phyloP scores from a whole-genome alignment of 2,113 vertebrate species.

The Bothrops jararaca region DNA sequence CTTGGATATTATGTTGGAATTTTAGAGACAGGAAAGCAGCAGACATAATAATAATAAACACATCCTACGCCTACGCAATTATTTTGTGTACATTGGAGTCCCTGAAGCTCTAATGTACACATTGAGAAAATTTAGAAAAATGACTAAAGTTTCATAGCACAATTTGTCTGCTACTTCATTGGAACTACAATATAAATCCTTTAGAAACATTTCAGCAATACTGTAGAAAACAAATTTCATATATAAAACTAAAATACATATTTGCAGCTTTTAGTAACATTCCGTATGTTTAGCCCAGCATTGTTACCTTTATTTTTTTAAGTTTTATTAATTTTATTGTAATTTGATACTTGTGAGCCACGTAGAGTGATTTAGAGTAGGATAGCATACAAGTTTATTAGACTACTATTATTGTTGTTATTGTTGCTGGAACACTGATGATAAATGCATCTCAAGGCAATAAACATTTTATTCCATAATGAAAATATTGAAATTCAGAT shows the following conservation, averaged over 20 bases:
- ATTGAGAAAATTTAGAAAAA: background rate
- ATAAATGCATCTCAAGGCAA: background rate
- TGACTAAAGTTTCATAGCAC: background rate
- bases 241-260: background rate
- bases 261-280: slow-evolving; percentile 43
- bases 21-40: background rate
- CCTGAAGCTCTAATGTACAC: background rate
- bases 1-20: background rate
- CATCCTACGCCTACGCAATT: background rate
- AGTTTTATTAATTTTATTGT: background rate
- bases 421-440: background rate
- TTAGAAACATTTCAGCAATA: background rate
- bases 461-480: slow-evolving; percentile 8
- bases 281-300: slow-evolving; percentile 21
- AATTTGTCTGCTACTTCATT: background rate
- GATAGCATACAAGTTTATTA: background rate
- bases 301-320: background rate
- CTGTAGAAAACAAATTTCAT: background rate
- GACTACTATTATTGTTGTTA: background rate
- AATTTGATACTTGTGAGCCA: background rate
- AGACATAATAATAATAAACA: background rate
- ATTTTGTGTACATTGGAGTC: background rate
- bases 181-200: background rate
- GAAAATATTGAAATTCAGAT: slow-evolving; percentile 38
- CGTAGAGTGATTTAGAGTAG: background rate